These are phyloP conservation scores for Callopanchax toddi DNA, from an alignment of 2,113 vertebrate genomes.

Conservation along the genomic window DNA sequence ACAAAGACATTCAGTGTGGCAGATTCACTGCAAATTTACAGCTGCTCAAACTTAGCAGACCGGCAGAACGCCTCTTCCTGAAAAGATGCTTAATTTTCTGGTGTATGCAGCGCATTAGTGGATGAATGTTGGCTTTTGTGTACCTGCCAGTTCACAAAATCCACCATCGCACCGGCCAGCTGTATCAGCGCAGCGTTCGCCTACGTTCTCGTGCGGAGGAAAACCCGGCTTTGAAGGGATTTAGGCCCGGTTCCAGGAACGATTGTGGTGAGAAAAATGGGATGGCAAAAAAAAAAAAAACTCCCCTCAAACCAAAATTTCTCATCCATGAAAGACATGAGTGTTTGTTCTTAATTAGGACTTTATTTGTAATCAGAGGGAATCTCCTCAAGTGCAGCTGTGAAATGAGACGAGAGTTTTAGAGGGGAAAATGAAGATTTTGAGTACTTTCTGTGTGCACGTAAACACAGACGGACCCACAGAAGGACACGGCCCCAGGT, in stretches of 20 bases:
- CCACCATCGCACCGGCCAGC: conserved; percentile 53
- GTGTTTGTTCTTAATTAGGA: conserved; percentile 54
- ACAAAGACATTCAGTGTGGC: conserved; percentile 12
- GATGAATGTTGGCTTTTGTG: conserved; percentile 61
- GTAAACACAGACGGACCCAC: neutral
- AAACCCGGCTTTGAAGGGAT: conserved; percentile 70
- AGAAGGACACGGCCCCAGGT: conserved; percentile 50
- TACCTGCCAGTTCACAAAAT: conserved; percentile 66
- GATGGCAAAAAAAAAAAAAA: conserved; percentile 62
- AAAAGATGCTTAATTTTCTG: conserved; percentile 56
- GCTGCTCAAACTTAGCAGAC: conserved; percentile 27
- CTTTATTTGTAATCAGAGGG: conserved; percentile 44
- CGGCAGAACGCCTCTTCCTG: conserved; percentile 36
- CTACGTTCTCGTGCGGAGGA: conserved; percentile 57
- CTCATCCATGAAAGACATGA: conserved; percentile 26
- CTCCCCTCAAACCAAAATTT: conserved; percentile 73
- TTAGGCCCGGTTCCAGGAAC: conserved; percentile 64
- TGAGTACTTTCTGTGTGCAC: conserved; percentile 7
- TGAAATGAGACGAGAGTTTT: conserved; percentile 39
- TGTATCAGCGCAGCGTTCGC: conserved; percentile 34
- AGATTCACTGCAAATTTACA: conserved; percentile 30
- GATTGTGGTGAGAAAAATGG: conserved; percentile 61
- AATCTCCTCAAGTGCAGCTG: conserved; percentile 49
- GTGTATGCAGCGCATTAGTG: conserved; percentile 35
- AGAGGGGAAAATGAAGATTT: conserved; percentile 30